Percentiles rank a stretch among this genome's conserved stretches.
These are phyloP conservation scores for Propithecus deckenii DNA, from an alignment of 2,797 vertebrate genomes.

Conservation along the genomic window DNA sequence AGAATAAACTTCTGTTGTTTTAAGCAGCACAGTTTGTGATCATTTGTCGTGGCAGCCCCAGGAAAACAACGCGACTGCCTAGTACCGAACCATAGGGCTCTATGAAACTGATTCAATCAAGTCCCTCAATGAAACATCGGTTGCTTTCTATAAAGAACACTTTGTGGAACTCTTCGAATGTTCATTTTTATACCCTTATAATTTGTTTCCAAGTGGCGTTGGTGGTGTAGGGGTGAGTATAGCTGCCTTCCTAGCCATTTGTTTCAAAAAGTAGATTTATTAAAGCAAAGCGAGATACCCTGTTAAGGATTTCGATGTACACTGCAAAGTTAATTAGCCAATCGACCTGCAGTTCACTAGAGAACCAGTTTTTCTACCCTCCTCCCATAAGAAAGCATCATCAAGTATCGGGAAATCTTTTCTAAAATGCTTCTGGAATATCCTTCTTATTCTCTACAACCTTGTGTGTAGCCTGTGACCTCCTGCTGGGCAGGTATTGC, in stretches of 20 bases:
- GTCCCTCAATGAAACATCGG: not conserved
- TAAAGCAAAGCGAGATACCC: not conserved
- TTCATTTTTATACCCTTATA: not conserved
- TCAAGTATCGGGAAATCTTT: no score
- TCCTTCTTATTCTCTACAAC: no score
- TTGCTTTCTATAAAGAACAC: not conserved
- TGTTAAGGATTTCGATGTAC: no score
- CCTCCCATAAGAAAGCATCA: no score
- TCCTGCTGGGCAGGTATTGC: no score
- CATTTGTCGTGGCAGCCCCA: not conserved
- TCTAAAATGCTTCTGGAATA: no score
- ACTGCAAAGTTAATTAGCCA: no score
- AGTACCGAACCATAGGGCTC: not conserved
- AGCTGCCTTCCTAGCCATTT: conserved; percentile 82
- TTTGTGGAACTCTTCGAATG: not conserved
- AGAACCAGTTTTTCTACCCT: no score
- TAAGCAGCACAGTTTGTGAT: not conserved
- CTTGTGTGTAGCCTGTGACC: no score
- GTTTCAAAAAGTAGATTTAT: not conserved
- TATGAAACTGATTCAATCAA: not conserved
- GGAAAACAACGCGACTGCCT: not conserved
- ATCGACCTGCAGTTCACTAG: no score
- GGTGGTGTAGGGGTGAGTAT: conserved; percentile 87
- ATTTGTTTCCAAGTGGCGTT: not conserved
- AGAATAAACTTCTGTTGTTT: not conserved